Base-by-base conservation (phyloP, 1,140 invertebrate genomes). In the Lordiphosa clarofinis region DNA sequence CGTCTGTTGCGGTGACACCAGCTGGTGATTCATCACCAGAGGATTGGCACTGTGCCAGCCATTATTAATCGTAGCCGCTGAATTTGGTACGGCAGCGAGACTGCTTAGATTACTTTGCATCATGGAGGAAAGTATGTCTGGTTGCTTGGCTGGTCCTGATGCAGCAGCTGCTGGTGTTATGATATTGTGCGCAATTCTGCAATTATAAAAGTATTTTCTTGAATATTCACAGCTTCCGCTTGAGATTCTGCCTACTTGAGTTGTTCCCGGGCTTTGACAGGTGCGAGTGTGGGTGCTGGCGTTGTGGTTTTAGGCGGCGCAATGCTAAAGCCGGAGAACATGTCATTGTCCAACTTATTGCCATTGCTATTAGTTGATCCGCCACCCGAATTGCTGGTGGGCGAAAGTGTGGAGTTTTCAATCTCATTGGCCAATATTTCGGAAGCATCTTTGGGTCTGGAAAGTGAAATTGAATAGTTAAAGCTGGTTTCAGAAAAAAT, bases 1-100 rank as follows among this genome's bases (percentile, higher is more conserved):
- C 19, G 66, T 37, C 46, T 75, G 69, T 35, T 73, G 69, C 4
- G 86, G 86, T 0, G 81, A 79, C 19, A 86, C 53, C 13, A 88
- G 49, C 49, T 84, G 76, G 65, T 88, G 73, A 63, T 88, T 88
- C 81, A 88, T 75, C 9, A 88, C 86, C 42, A 88, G 39, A 0
- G 86, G 86, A 84, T 88, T 88, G 4, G 81, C 58, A 52, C 86
- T 86, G 24, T 88, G 86, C 86, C 86, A 88, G 4, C 67, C 56
- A 42, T 64, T 82, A 38, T 53, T 46, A 42, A 58, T n/a, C 3
- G 10, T 1, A 28, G 59, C 21, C 50, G 65, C 52, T 4, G 75
- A n/a, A n/a, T 57, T 37, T 11, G 44, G 21, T 11, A 39, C 10
- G 12, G 48, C 19, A 11, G 55, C 52, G 33, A 84, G 31, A 5